These are phyloP conservation scores for Campopleginae sp. DNA, from an alignment of 2,888 invertebrate genomes.

Conservation along the genomic window DNA sequence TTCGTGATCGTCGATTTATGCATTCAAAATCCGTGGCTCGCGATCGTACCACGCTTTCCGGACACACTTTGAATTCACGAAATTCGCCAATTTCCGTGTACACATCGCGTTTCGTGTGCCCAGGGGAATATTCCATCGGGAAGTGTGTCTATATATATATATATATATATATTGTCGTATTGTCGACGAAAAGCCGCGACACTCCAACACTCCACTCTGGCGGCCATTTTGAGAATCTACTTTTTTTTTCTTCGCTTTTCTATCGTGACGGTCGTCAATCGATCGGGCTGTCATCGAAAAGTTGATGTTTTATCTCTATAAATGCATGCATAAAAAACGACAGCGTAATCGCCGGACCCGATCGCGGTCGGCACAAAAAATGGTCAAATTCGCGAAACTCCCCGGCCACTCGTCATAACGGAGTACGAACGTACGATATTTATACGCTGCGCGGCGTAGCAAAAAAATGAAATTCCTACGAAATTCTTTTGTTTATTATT, in stretches of 20 bases:
- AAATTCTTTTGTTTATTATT: not conserved
- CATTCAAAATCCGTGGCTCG: conserved; percentile 56
- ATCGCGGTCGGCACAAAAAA: conserved; percentile 21
- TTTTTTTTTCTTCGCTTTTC: not conserved
- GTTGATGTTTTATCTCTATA: not conserved
- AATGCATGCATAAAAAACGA: not conserved
- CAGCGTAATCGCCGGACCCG: not conserved
- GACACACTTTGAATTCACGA: conserved; percentile 32
- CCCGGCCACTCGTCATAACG: conserved; percentile 18
- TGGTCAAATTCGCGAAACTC: not conserved
- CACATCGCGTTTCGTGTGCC: not conserved
- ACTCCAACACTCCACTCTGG: conserved; percentile 31
- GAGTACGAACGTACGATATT: conserved; percentile 6
- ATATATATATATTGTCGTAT: conserved; percentile 29
- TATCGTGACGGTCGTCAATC: not conserved
- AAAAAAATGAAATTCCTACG: not conserved
- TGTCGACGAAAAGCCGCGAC: conserved; percentile 21
- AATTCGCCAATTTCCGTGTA: conserved; percentile 29
- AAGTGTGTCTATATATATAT: too few relatives aligned
- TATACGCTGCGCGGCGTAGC: not conserved
- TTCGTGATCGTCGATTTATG: conserved; percentile 67
- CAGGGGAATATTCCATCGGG: not conserved
- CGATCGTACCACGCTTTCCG: conserved; percentile 50
- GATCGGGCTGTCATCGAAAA: conserved; percentile 7
- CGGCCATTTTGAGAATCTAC: not conserved